Evolutionary conservation across 2,113 vertebrate genomes (phyloP), one percentile per base, ranked within the genome.

Genomic region (Grammomys dolichurus): DNA sequence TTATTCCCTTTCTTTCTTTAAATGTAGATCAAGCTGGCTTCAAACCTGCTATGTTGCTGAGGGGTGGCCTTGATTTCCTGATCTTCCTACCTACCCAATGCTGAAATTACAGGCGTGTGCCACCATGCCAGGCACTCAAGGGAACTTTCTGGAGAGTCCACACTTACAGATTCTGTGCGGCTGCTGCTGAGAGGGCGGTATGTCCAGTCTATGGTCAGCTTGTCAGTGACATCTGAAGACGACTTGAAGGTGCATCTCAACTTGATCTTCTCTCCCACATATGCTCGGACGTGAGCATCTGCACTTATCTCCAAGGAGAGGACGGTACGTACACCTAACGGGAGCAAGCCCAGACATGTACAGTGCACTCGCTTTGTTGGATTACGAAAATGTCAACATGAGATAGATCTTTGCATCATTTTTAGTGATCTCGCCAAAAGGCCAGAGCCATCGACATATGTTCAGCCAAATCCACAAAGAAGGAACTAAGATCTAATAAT

Each of bases 231-330:
- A 3, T 97, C 98, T 0, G 98, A 98, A 22, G 94, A 98, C 28
- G 99, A 99, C 13, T n/a, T 98, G 98, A 99, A 99, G 1, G 98
- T 98, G 97, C 99, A 99, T 94, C 98, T 98, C 97, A 99, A 92
- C 0, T 81, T 98, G 51, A 98, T 98, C 0, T 96, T 56, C 4
- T 99, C 99, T 1, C 99, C 99, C 54, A 97, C 91, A 0, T 98
- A 98, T 19, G 98, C 99, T 86, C 70, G 97, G 31, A 99, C 97
- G 31, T 99, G 98, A 0, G 98, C 31, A 0, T 98, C 99, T 91
- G 98, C 96, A 10, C n/a, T 98, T 22, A 99, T 99, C 86, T 98
- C 98, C 97, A 99, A 98, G 92, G 98, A 97, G 43, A 97, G 96
- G 56, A 94, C 98, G 0, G 7, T 75, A 75, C 91, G 94, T 84